Evolutionary conservation across 2,113 vertebrate genomes (phyloP), one percentile per base, ranked within the genome.

Genomic region (Petrocephalus zakoni): DNA sequence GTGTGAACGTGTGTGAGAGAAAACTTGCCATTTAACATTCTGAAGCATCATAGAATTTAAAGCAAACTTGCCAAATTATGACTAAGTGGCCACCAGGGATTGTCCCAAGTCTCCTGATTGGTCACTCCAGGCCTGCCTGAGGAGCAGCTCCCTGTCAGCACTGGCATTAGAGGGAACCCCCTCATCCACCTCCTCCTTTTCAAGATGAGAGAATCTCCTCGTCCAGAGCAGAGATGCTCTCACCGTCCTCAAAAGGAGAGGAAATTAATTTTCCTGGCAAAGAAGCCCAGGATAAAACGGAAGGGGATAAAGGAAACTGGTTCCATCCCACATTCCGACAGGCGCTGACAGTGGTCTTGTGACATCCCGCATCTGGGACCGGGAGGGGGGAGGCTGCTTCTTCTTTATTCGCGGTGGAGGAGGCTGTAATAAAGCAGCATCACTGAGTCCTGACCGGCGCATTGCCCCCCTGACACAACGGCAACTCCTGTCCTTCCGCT

Each of bases 181-280:
- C 22, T 25, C 58, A 61, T 61, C 22, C 22, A 10, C 22, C 2
- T 8, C 58, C 58, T 61, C 58, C 58, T 61, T 61, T 8, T 8
- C 58, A 61, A 22, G 22, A 61, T 10, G 22, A 22, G 25, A 34
- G 22, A 72, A 72, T 72, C 46, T 47, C 21, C 46, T 34, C 10
- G 4, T 29, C 68, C 68, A 72, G 64, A 37, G 5, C 21, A n/a
- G 47, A 84, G 47, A 11, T 21, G 1, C 46, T n/a, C 3, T 47
- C 81, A 15, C 68, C 11, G 29, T 5, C 52, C n/a, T 17, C 49
- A 15, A 9, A 5, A 55, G 81, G 22, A 55, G 84, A 25, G 51
- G 49, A 55, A 85, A 85, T 85, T 55, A 56, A 85, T 56, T 29
- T 85, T 85, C 84, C 52, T 34, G 51, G 10, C 84, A 29, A 52